Base-by-base conservation (phyloP, 1,140 invertebrate genomes). In the Trachymyrmex septentrionalis region DNA sequence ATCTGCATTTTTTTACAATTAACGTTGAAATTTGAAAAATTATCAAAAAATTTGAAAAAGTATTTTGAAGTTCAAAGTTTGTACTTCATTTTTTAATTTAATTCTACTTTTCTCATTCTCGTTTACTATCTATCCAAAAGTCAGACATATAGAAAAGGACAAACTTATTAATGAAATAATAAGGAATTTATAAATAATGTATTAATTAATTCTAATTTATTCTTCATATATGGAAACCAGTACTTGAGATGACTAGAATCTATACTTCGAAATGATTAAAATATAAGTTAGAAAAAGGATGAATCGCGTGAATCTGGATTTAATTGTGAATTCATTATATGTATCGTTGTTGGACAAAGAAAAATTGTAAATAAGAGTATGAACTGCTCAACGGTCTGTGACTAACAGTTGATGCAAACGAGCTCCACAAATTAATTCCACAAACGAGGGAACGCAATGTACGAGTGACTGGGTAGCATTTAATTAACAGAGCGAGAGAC, bases 351-450 rank as follows among this genome's bases (percentile, higher is more conserved):
- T 48, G 24, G 12, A 55, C 19, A 24, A 66, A 44, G 30, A 1
- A 86, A 86, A 55, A 80, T 66, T 66, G 19, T 63, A 59, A 59
- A 72, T 61, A 71, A 53, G 16, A 34, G 30, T 38, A 55, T 50
- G 50, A 61, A 61, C 21, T 48, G 48, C n/a, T 71, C 19, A 77
- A n/a, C 78, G 27, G 12, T 73, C 38, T 48, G 19, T 24, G 34
- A n/a, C 80, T 82, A 84, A 84, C 61, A 86, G 53, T 59, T 53
- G 53, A 86, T 86, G 85, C 53, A 81, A 86, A 86, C 77, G 44
- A 86, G 77, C 14, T 21, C 77, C 66, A 86, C 77, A 82, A 86
- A 86, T 82, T 86, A 86, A 86, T 86, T 86, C 85, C 77, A 85
- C 30, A 76, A 57, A 63, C 59, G 59, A 77, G 72, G 73, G 82